Evolutionary conservation across 1,140 invertebrate species (phyloP), one percentile per base, ranked within the genome.

Genomic region (Triops longicaudatus): DNA sequence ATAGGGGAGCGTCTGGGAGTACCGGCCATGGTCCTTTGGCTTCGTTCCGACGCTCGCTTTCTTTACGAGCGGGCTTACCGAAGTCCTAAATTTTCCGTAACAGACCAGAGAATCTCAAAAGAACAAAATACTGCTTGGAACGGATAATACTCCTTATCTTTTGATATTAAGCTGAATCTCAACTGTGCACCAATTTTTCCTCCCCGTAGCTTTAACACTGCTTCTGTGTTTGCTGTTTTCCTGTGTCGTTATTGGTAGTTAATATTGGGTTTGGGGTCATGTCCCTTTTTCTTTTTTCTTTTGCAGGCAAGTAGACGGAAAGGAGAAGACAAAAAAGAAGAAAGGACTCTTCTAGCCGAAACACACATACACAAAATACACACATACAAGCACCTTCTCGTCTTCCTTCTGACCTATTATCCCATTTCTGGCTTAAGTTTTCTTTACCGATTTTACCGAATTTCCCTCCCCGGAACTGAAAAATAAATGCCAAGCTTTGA

Each of bases 301-400:
- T 85, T 86, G 81, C 85, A 88, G 87, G 83, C 80, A 85, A 74
- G 85, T 87, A 79, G 87, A 88, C 79, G 87, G 87, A 80, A 88
- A 88, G 84, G 87, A 87, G 82, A 88, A 88, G 83, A 87, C 87
- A 81, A 87, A 81, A 80, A 88, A 88, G 86, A 88, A 87, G 83
- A 88, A 88, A 81, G 87, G 87, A 77, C 84, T 88, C 77, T 88
- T 88, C 82, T 88, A 87, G 75, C 37, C 37, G 44, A 41, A 50
- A 75, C 26, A 75, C 26, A 63, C 74, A 75, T 42, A 75, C 14
- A 75, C 73, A 77, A 26, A 74, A 74, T 1, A 74, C 12, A 31
- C 22, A 74, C 73, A n/a, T n/a, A 74, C 28, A 44, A 37, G 31
- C n/a, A 74, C 73, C n/a, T 28, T 26, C 26, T 42, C n/a, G 37